Base-by-base conservation (phyloP, 2,888 invertebrate species). In the Seira sanloemensis region DNA sequence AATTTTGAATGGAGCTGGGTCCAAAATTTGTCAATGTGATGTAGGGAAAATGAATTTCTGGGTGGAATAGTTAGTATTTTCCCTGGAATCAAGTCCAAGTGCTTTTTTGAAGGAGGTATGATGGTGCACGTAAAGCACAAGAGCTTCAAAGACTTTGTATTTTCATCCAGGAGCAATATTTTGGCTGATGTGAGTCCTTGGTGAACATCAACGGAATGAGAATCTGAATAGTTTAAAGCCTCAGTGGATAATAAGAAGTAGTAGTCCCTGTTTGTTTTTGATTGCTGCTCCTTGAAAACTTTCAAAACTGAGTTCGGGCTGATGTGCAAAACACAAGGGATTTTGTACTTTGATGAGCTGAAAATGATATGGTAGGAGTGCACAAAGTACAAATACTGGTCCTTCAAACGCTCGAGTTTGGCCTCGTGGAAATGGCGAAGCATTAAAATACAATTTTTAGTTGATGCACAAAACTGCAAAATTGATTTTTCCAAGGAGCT, bases 391-490 rank as follows among this genome's bases (percentile, higher is more conserved):
- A 19, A 16, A 7, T 21, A 46, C 19, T 46, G 21, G 23, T 46
- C 46, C 21, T 71, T 50, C 21, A 18, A 68, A 27, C n/a, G n/a
- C n/a, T n/a, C n/a, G n/a, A 18, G 26, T 50, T 46, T 21, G 4
- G 12, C 46, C 46, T 21, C 46, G 46, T 1, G 5, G 46, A 19
- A 50, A 1, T 37, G 0, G 46, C 21, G 71, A 1, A 37, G 0
- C 19, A 71, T 9, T 21, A 46, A 50, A 18, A 71, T 37, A 46
- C 71, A 71, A 21, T 46, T 37, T 19, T 25, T 24, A 24, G 1
- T 50, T 12, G n/a, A 18, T 54, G n/a, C 54, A 21, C 72, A 72
- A 72, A 19, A 72, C 1, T 72, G 23, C 23, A 54, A 72, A 24
- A 50, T 12, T n/a, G 50, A 50, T 50, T 50, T 50, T 50, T n/a